phyloP scores from a whole-genome alignment of 2,888 invertebrate genomes.

The Dyspetes luteomarginatus region DNA sequence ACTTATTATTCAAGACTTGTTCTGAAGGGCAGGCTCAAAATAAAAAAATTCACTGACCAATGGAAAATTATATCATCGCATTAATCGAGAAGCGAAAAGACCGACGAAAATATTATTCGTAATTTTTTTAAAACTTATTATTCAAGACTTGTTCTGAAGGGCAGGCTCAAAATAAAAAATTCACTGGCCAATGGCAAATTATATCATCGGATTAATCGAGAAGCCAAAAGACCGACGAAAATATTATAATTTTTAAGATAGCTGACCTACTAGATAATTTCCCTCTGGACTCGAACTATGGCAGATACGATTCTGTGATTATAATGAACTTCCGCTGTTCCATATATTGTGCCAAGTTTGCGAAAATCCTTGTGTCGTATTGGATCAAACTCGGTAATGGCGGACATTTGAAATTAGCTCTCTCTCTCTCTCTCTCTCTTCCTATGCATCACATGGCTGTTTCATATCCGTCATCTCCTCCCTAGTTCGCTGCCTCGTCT shows the following conservation, averaged over 20 bases:
- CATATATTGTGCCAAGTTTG: conserved; percentile 49
- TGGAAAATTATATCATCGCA: no score
- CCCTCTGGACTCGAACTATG: not conserved
- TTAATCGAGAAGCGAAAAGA: no score
- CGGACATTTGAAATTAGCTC: conserved; percentile 24
- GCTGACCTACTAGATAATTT: conserved; percentile 5
- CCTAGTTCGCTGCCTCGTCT: not conserved
- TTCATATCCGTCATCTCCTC: conserved; percentile 9
- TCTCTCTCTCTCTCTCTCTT: not conserved
- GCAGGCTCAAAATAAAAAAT: not conserved
- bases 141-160: no score
- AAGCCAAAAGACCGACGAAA: not conserved
- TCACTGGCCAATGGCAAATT: not conserved
- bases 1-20: no score
- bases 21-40: not conserved
- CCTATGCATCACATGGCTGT: not conserved
- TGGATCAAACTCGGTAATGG: conserved; percentile 22
- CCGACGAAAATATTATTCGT: no score
- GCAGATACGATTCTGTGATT: not conserved
- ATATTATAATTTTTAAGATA: conserved; percentile 24
- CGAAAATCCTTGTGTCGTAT: conserved; percentile 37
- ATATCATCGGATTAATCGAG: conserved; percentile 2
- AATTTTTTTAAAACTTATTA: no score
- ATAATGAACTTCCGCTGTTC: conserved; percentile 32
- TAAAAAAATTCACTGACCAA: no score